A percentile compares a stretch with the other conserved stretches of the same genome.
Conservation (phyloP, 2,888 invertebrate genomes). For the Hofmannophila pseudospretella region DNA sequence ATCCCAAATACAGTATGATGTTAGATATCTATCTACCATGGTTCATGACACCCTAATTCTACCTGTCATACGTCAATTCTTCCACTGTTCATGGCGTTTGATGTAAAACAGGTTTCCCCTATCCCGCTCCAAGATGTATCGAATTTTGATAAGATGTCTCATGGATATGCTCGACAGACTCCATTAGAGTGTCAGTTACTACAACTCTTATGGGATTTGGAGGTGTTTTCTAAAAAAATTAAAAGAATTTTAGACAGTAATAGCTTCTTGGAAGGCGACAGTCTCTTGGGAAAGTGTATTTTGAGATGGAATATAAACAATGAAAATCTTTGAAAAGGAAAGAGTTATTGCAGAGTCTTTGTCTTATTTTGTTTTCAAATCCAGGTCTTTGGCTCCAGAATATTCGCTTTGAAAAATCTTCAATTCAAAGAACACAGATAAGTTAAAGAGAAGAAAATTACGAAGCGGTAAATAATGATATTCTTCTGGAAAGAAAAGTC, state of each 20-base stretch:
- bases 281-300: background rate
- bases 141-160: conserved; percentile 39
- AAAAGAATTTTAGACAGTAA: background rate
- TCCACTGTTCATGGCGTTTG: conserved; percentile 22
- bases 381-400: too few relatives aligned
- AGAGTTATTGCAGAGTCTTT: too few relatives aligned
- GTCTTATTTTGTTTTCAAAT: too few relatives aligned
- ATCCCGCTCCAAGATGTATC: conserved; percentile 31
- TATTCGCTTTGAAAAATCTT: too few relatives aligned
- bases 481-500: too few relatives aligned
- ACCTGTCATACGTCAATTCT: conserved; percentile 27
- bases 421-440: too few relatives aligned
- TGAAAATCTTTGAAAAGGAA: too few relatives aligned
- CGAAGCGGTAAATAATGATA: too few relatives aligned
- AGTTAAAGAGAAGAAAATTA: too few relatives aligned
- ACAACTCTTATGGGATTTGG: conserved; percentile 15
- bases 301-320: too few relatives aligned
- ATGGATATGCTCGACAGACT: conserved; percentile 26
- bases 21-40: too few relatives aligned
- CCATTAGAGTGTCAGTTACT: conserved; percentile 44
- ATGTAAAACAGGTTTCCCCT: conserved; percentile 32
- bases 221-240: conserved; percentile 6
- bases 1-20: too few relatives aligned
- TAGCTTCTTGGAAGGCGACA: background rate
- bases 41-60: conserved; percentile 17